Conservation (phyloP, 2,888 invertebrate genomes). For the Macrosoma leucophasiata region DNA sequence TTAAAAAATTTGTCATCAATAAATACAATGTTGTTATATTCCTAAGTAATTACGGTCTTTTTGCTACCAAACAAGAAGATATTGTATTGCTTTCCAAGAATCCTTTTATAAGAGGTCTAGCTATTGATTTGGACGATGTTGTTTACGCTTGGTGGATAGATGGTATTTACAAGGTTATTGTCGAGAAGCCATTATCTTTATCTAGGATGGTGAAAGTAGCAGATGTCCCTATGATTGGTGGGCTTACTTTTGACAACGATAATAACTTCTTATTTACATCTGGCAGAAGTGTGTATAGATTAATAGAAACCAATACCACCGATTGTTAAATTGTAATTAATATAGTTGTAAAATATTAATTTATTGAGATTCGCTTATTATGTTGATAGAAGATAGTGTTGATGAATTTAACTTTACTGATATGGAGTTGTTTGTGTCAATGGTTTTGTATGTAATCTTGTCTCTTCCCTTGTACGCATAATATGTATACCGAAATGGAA, state of each 20-base stretch:
- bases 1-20: constrained; percentile 52
- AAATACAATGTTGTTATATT: constrained; percentile 49
- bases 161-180: constrained; percentile 49
- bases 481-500: no score
- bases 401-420: no score
- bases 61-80: constrained; percentile 38
- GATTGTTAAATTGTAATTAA: constrained; percentile 18
- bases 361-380: no score
- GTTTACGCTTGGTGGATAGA: constrained; percentile 65
- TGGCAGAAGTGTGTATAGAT: constrained; percentile 39
- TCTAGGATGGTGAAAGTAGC: constrained; percentile 44
- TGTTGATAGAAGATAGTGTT: no score
- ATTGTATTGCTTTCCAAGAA: constrained; percentile 45
- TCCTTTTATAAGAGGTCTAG: constrained; percentile 51
- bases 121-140: constrained; percentile 46
- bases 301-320: constrained; percentile 32
- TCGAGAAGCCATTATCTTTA: constrained; percentile 37
- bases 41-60: constrained; percentile 45
- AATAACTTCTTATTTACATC: constrained; percentile 53
- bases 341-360: no score
- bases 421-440: no score
- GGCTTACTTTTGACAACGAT: constrained; percentile 52
- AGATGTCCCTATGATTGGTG: constrained; percentile 41
- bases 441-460: no score
- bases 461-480: no score